Evolutionary conservation across 1,140 invertebrate genomes (phyloP), one percentile per base, ranked within the genome.

Genomic region (Ooceraea biroi): DNA sequence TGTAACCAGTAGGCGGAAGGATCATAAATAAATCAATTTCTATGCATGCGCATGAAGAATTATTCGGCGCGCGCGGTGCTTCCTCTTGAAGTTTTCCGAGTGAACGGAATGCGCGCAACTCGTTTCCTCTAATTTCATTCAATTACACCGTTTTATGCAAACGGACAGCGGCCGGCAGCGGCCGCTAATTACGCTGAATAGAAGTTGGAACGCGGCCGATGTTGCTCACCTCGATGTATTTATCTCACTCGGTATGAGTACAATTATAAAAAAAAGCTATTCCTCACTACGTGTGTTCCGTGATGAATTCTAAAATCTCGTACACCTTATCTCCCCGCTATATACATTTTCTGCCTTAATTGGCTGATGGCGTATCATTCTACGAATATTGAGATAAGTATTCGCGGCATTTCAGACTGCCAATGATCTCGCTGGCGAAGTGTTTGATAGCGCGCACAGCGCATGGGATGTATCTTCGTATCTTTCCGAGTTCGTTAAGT

Each of bases 401-500:
- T 61, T 73, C 69, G 63, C 71, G 68, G 44, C 44, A 72, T 63
- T 66, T 63, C 66, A 41, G 66, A 73, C 44, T 55, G 82, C 82
- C 85, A 36, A 87, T 57, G 25, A 63, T 68, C n/a, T 69, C 66
- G 36, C 36, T 7, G 7, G 52, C 72, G 74, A n/a, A n/a, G 44
- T 58, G 50, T 78, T 77, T 63, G 52, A 55, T 19, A 74, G 14
- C 52, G 52, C 14, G 17, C 19, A n/a, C n/a, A 4, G n/a, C 12
- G 27, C 25, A 17, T 11, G n/a, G 71, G 10, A 66, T 46, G 41
- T 72, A 82, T 84, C 68, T 63, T 69, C 52, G 63, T 48, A 80
- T 73, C 82, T 74, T 60, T 65, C 73, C 86, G 86, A 58, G 68
- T 52, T 86, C 68, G 46, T 72, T 82, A 74, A 71, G n/a, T 61